Base-by-base conservation (phyloP, 53 echinoderm and acorn worm genomes). In the Stichopus horrens region DNA sequence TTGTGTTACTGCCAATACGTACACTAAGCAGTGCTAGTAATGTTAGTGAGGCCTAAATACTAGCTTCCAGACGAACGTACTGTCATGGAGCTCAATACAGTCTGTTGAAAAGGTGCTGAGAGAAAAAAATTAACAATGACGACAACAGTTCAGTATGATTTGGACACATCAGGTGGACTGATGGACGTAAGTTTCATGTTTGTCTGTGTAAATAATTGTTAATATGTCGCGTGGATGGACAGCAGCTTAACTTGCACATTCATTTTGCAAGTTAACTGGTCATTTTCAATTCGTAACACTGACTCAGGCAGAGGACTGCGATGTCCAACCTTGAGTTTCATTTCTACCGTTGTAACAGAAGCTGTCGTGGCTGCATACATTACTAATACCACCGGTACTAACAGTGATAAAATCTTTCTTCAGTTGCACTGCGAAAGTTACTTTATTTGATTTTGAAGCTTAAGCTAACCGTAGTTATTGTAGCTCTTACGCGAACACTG, bases 111-210 rank as follows among this genome's bases (percentile, higher is more conserved):
- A 71, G 14, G n/a, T 71, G 71, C 19, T 16, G 71, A 71, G n/a
- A 18, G 71, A 71, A 20, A 55, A 78, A 7, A 73, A 11, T 67
- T 21, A 9, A 75, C 86, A 57, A 94, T 86, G 89, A 93, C 95
- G 90, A 95, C 95, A 88, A 94, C 98, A 54, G 93, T 97, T 55
- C 91, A 92, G 85, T 97, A 97, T 90, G 98, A 97, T 79, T 86
- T 97, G 95, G 98, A 97, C 63, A 97, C 98, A 67, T 95, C 98
- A 58, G 98, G 98, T 58, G 95, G 95, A 14, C 94, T 97, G 22
- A 97, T 97, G 98, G 92, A 94, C 75, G 98, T 97, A 92, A 94
- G 94, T 94, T 83, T 57, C 74, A 57, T 76, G 13, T 37, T 76
- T 20, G 71, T 18, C 71, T 2, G 19, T 71, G 14, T 13, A 79